Conservation (phyloP, 2,888 invertebrate genomes). For the Harmothoe impar region DNA sequence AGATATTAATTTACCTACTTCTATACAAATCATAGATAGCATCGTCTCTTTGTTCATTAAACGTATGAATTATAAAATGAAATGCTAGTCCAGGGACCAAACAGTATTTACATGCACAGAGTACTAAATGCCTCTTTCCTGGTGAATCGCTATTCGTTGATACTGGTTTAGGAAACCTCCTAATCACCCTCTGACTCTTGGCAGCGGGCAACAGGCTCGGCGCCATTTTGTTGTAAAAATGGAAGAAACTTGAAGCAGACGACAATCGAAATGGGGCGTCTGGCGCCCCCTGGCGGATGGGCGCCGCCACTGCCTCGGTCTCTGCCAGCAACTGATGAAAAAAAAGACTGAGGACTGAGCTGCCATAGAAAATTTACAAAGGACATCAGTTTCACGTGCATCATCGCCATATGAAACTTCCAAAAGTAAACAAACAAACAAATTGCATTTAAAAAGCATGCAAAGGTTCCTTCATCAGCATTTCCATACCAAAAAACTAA, state of each 20-base stretch:
- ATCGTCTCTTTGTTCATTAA: too few species aligned
- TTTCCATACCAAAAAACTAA: too few species aligned
- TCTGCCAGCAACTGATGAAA: background rate
- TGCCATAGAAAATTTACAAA: background rate
- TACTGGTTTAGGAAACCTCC: background rate
- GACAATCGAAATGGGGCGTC: background rate
- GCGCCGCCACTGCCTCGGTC: background rate
- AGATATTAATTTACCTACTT: too few species aligned
- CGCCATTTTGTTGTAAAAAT: slow-evolving; percentile 19
- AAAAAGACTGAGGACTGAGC: background rate
- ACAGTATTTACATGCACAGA: too few species aligned
- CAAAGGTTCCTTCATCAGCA: too few species aligned
- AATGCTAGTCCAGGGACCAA: too few species aligned
- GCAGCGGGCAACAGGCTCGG: background rate
- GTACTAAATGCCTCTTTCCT: too few species aligned
- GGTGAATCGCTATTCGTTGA: background rate
- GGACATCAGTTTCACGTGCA: background rate
- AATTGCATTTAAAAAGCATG: background rate
- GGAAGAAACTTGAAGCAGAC: slow-evolving; percentile 10
- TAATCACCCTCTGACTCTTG: slow-evolving; percentile 15
- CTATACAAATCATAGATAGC: too few species aligned
- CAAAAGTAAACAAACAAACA: background rate
- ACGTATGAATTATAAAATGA: too few species aligned
- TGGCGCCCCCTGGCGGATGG: background rate
- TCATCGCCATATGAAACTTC: background rate